Percentiles rank a stretch among this genome's conserved stretches.
Evolutionary conservation across 2,888 invertebrate genomes (phyloP).

Genomic region (Amaurobius ferox): DNA sequence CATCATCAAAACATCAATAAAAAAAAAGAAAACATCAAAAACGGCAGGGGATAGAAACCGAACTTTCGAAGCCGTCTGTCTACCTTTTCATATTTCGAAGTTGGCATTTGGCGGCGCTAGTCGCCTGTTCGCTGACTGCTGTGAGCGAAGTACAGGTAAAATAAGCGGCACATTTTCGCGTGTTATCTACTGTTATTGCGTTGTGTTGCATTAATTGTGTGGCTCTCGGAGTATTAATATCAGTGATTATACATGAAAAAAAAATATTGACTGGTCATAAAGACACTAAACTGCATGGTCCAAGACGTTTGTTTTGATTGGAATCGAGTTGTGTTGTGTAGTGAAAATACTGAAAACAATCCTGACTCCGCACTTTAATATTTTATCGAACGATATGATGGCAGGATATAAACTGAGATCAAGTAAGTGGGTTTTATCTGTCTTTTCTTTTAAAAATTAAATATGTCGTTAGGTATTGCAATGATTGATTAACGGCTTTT

Average conservation of each 20-base stretch:
- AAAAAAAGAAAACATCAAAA: conserved; percentile 30
- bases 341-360: background rate
- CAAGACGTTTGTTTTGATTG: background rate
- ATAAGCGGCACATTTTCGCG: conserved; percentile 19
- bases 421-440: background rate
- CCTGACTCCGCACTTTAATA: background rate
- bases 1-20: conserved; percentile 69
- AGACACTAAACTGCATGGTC: too few species aligned
- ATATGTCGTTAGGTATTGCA: too few species aligned
- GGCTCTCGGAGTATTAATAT: background rate
- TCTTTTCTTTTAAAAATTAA: background rate
- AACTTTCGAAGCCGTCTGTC: conserved; percentile 55
- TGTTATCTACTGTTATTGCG: conserved; percentile 2
- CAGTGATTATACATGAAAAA: too few species aligned
- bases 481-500: too few species aligned
- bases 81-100: conserved; percentile 64
- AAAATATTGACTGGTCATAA: too few species aligned
- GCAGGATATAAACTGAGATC: background rate
- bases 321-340: background rate
- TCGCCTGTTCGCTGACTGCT: conserved; percentile 37
- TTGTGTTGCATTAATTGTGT: conserved; percentile 2
- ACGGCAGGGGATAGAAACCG: conserved; percentile 44
- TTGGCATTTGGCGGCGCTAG: conserved; percentile 34
- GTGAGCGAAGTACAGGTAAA: conserved; percentile 22
- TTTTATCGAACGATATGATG: background rate